Evolutionary conservation across 1,140 invertebrate genomes (phyloP).

Genomic region (Achroia grisella): DNA sequence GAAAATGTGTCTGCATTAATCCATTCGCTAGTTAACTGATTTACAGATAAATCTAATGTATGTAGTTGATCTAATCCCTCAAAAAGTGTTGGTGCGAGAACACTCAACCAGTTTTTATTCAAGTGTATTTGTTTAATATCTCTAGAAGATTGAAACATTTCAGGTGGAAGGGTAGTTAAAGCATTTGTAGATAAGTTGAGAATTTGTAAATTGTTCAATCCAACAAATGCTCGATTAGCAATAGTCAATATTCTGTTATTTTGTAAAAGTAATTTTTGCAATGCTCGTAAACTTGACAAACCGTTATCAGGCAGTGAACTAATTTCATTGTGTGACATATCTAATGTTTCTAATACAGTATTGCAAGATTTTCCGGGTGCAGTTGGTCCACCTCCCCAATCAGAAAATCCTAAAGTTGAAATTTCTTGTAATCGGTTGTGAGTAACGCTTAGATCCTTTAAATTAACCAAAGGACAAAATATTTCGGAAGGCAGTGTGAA

Average conservation of each 20-base stretch:
- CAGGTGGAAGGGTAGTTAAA: slow-evolving; percentile 83
- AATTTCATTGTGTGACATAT: slow-evolving; percentile 85
- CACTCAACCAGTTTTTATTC: slow-evolving; percentile 86
- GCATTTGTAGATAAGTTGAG: slow-evolving; percentile 86
- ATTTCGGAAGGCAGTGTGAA: slow-evolving; percentile 83
- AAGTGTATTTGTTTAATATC: slow-evolving; percentile 84
- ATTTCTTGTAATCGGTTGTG: slow-evolving; percentile 86
- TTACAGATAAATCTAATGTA: slow-evolving; percentile 85
- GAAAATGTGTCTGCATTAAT: slow-evolving; percentile 87
- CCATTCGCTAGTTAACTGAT: slow-evolving; percentile 86
- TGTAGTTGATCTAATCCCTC: slow-evolving; percentile 85
- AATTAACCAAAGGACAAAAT: slow-evolving; percentile 82
- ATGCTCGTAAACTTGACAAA: slow-evolving; percentile 79
- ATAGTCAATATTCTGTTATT: slow-evolving; percentile 84
- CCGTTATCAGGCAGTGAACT: slow-evolving; percentile 81
- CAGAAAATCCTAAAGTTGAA: slow-evolving; percentile 81
- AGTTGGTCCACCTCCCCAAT: slow-evolving; percentile 75
- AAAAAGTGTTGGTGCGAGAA: slow-evolving; percentile 84
- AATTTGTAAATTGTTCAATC: slow-evolving; percentile 78
- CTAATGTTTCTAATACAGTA: slow-evolving; percentile 79
- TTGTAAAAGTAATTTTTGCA: slow-evolving; percentile 80
- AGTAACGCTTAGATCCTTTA: slow-evolving; percentile 82
- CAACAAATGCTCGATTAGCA: slow-evolving; percentile 83
- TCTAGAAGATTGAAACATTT: slow-evolving; percentile 82
- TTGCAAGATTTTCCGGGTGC: slow-evolving; percentile 78